Evolutionary conservation across 2,888 invertebrate species (phyloP).

Genomic region (Callimorpha dominula): DNA sequence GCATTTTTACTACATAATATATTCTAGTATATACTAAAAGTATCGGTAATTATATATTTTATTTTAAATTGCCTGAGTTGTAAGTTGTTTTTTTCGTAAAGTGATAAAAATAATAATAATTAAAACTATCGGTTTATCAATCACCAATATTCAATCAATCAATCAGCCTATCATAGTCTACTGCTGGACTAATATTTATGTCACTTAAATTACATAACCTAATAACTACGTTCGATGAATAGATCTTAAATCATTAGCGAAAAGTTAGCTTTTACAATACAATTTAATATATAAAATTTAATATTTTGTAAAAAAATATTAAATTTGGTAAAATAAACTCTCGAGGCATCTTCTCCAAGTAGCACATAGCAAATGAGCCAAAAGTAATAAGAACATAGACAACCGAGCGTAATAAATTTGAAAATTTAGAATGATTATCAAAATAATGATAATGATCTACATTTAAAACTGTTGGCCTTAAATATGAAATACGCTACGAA

Average conservation of each 20-base stretch:
- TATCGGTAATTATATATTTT: neutral
- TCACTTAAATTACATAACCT: neutral
- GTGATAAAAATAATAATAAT: neutral
- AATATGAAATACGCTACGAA: neutral
- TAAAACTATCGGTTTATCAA: neutral
- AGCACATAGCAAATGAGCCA: neutral
- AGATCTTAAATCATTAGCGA: neutral
- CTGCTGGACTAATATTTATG: too few species aligned
- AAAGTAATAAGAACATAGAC: neutral
- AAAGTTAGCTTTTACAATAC: neutral
- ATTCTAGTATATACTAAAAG: conserved; percentile 1
- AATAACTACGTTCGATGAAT: neutral
- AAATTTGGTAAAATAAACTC: neutral
- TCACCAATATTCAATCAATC: neutral
- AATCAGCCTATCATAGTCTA: too few species aligned
- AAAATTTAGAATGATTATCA: neutral
- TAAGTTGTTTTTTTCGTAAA: neutral
- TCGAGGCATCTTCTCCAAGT: neutral
- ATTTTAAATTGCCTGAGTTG: neutral
- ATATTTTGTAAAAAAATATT: neutral
- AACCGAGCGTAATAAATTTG: neutral
- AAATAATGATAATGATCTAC: neutral
- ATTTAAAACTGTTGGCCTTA: neutral
- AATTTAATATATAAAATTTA: too few species aligned
- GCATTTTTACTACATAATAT: conserved; percentile 26